A percentile compares a stretch with the other conserved stretches of the same genome.
Conservation (phyloP, 2,888 invertebrate genomes). For the Metellina segmentata region DNA sequence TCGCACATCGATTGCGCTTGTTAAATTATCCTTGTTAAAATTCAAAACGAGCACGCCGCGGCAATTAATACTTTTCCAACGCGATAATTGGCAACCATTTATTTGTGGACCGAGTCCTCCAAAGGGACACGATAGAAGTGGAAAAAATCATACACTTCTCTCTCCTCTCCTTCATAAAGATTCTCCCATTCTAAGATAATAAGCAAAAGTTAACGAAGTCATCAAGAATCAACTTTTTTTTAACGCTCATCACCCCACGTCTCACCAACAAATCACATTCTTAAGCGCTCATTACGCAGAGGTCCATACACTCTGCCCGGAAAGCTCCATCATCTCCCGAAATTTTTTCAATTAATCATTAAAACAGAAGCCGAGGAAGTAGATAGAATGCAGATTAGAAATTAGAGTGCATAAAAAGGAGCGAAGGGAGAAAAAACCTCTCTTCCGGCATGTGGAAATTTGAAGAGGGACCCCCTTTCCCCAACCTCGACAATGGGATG, state of each 20-base stretch:
- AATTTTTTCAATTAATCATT: conserved; percentile 76
- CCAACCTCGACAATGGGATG: conserved; percentile 14
- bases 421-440: conserved; percentile 7
- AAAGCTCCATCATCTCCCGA: conserved; percentile 59
- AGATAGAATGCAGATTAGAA: conserved; percentile 61
- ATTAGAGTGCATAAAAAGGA: background rate
- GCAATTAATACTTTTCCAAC: background rate
- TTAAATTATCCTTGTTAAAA: background rate
- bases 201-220: conserved; percentile 76
- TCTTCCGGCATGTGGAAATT: conserved; percentile 45
- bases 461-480: background rate
- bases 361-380: conserved; percentile 65
- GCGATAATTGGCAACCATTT: conserved; percentile 72
- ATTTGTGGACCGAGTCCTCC: conserved; percentile 15
- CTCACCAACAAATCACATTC: conserved; percentile 70
- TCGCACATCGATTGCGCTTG: background rate
- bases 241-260: background rate
- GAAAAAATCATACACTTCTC: conserved; percentile 7
- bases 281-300: conserved; percentile 64
- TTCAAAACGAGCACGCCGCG: background rate
- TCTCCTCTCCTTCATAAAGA: conserved; percentile 30
- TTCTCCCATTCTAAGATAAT: conserved; percentile 61
- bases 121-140: conserved; percentile 2
- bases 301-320: conserved; percentile 36
- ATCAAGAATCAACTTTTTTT: conserved; percentile 53